Percentiles rank a stretch among this genome's conserved stretches.
These are phyloP conservation scores for Corythornis madagascariensis DNA, from an alignment of 2,113 vertebrate species.

Conservation along the genomic window DNA sequence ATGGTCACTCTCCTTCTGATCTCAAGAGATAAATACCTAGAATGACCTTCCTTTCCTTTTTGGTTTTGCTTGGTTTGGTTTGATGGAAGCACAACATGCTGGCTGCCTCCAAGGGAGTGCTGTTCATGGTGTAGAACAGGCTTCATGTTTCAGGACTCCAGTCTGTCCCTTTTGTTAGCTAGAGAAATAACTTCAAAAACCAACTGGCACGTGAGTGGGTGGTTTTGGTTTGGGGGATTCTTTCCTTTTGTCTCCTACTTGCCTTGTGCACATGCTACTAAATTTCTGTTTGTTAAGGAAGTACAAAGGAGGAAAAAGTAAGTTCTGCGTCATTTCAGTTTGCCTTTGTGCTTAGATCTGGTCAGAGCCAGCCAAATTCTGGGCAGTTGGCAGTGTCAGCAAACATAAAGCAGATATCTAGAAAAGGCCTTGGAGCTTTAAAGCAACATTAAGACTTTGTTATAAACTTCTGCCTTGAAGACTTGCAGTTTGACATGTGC, in stretches of 20 bases:
- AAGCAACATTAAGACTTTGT: background rate
- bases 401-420: slow-evolving; percentile 61
- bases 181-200: background rate
- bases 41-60: accelerated
- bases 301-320: slow-evolving; percentile 51
- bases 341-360: slow-evolving; percentile 56
- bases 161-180: background rate
- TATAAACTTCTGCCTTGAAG: slow-evolving; percentile 36
- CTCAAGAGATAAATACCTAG: background rate
- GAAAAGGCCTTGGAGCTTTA: slow-evolving; percentile 29
- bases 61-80: background rate
- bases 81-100: background rate
- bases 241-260: slow-evolving; percentile 33
- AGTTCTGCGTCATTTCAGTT: slow-evolving; percentile 51
- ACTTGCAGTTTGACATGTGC: slow-evolving; percentile 35
- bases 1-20: background rate
- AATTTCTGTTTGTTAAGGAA: slow-evolving; percentile 54
- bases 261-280: slow-evolving; percentile 31
- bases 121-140: background rate
- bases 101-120: background rate
- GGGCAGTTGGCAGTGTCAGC: slow-evolving; percentile 33
- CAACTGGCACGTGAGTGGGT: slow-evolving; percentile 23
- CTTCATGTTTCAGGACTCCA: background rate
- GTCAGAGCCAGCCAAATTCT: slow-evolving; percentile 49
- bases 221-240: slow-evolving; percentile 6